A percentile compares a stretch with the other conserved stretches of the same genome.
Evolutionary conservation across 64 coral and sea anemone genomes (phyloP).

Genomic region (Platygyra sinensis): DNA sequence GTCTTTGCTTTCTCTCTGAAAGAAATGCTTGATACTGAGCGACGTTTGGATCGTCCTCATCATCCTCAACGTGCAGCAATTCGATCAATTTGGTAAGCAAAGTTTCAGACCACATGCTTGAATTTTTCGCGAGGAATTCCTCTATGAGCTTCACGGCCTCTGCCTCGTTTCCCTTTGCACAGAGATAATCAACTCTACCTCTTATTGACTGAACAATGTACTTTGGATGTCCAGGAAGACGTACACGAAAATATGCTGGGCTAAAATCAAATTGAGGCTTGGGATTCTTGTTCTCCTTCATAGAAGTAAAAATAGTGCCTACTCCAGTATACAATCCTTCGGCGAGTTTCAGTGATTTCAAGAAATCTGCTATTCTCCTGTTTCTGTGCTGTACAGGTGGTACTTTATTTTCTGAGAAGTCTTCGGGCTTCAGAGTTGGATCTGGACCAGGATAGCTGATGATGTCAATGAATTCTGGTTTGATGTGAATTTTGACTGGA

Average conservation of each 20-base stretch:
- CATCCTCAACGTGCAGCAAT: conserved; percentile 4
- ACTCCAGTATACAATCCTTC: conserved; percentile 79
- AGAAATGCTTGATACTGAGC: conserved; percentile 12
- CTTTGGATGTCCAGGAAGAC: conserved; percentile 78
- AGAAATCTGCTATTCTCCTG: conserved; percentile 66
- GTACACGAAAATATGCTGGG: conserved; percentile 60
- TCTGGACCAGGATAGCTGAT: conserved; percentile 83
- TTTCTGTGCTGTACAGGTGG: conserved; percentile 75
- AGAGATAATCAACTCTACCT: conserved; percentile 58
- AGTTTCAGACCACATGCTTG: background rate
- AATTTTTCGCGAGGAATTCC: conserved; percentile 23
- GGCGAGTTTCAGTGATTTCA: conserved; percentile 60
- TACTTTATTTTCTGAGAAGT: conserved; percentile 56
- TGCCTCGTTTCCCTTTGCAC: conserved; percentile 59
- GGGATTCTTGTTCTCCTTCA: conserved; percentile 60
- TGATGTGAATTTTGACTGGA: conserved; percentile 69
- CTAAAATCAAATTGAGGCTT: conserved; percentile 67
- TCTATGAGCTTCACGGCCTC: conserved; percentile 42
- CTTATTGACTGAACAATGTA: conserved; percentile 51
- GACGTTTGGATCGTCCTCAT: conserved; percentile 36
- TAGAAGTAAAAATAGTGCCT: too few relatives aligned
- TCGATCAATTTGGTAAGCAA: conserved; percentile 49
- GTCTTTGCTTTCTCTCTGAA: background rate
- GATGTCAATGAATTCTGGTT: conserved; percentile 73
- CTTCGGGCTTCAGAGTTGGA: conserved; percentile 48